Evolutionary conservation across 2,888 invertebrate genomes (phyloP).

Genomic region (Anarsia innoxiella): DNA sequence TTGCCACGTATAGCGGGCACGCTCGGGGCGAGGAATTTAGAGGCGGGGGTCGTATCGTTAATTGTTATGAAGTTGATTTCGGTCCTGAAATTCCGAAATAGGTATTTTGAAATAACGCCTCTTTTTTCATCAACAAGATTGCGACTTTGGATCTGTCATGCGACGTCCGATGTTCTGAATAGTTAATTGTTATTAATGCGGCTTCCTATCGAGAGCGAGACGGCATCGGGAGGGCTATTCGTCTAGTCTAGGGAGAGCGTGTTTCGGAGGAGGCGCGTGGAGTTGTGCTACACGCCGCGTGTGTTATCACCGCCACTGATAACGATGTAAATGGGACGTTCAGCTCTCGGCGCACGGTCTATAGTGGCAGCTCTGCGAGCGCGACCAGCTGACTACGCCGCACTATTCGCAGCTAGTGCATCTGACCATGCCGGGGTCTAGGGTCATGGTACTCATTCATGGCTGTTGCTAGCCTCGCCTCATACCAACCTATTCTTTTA

Average conservation of each 20-base stretch:
- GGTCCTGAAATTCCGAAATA: constrained; percentile 74
- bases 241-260: neutral
- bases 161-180: constrained; percentile 12
- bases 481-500: too few species aligned
- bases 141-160: constrained; percentile 28
- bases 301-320: constrained; percentile 61
- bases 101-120: constrained; percentile 72
- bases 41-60: constrained; percentile 76
- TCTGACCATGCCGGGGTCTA: constrained; percentile 40
- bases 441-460: constrained; percentile 45
- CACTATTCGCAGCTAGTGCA: constrained; percentile 17
- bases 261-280: constrained; percentile 5
- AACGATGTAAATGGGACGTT: constrained; percentile 48
- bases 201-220: neutral
- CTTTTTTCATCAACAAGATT: constrained; percentile 51
- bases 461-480: too few species aligned
- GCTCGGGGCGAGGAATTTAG: constrained; percentile 75
- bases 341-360: constrained; percentile 29
- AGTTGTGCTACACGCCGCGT: neutral
- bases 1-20: constrained; percentile 73
- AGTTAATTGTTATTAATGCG: constrained; percentile 12
- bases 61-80: constrained; percentile 76
- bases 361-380: constrained; percentile 30
- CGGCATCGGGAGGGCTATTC: neutral
- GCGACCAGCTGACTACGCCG: neutral